These are phyloP conservation scores for Pseudomyrmex cubaensis DNA, from an alignment of 1,140 invertebrate genomes.

Conservation along the genomic window DNA sequence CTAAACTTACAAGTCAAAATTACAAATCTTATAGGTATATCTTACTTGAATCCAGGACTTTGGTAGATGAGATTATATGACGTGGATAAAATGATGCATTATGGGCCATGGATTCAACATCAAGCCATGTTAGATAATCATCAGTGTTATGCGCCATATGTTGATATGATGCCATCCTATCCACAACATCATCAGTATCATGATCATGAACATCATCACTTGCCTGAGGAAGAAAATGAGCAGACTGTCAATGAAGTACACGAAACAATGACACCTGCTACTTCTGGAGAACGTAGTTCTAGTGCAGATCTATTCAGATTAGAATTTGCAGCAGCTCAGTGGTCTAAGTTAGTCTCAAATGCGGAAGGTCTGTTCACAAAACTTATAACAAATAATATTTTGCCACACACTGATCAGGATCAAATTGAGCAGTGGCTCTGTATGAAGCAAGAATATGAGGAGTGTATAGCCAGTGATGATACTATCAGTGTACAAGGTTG, in stretches of 20 bases:
- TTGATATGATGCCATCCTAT: constrained; percentile 74
- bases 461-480: constrained; percentile 90
- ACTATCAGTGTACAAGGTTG: constrained; percentile 80
- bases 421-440: constrained; percentile 94
- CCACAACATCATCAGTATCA: constrained; percentile 62
- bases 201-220: constrained; percentile 67
- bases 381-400: constrained; percentile 86
- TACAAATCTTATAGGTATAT: not conserved
- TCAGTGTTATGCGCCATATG: constrained; percentile 77
- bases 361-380: constrained; percentile 93
- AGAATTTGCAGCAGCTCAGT: constrained; percentile 92
- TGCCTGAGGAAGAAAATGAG: constrained; percentile 80
- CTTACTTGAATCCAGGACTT: not conserved
- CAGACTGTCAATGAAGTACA: constrained; percentile 79
- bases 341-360: constrained; percentile 92
- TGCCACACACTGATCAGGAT: constrained; percentile 89
- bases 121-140: constrained; percentile 78
- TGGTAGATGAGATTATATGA: constrained; percentile 18
- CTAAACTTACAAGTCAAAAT: not conserved
- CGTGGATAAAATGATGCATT: constrained; percentile 78
- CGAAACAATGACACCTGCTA: constrained; percentile 82
- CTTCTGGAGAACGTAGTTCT: constrained; percentile 81
- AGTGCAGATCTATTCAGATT: constrained; percentile 88
- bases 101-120: constrained; percentile 79
- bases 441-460: constrained; percentile 93